phyloP scores from a whole-genome alignment of 2,888 invertebrate species.

The Agrilus biguttatus region DNA sequence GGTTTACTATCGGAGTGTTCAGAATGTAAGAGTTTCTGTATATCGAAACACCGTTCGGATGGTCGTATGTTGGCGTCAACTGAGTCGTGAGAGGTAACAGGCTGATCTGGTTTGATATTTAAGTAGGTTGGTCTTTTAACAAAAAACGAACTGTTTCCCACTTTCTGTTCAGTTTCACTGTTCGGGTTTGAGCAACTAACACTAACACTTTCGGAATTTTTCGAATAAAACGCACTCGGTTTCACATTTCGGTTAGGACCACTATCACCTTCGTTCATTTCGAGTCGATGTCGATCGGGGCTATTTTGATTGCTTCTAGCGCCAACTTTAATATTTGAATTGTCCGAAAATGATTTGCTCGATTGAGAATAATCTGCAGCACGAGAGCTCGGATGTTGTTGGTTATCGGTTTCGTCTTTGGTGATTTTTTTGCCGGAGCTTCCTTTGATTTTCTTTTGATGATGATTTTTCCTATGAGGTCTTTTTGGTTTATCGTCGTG shows the following conservation, averaged over 20 bases:
- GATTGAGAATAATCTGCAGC: too few relatives aligned
- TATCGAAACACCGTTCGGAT: constrained; percentile 25
- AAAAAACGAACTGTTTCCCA: constrained; percentile 12
- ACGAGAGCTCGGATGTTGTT: background rate
- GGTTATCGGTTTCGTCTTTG: background rate
- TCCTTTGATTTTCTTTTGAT: too few relatives aligned
- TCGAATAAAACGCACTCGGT: constrained; percentile 11
- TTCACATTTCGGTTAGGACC: constrained; percentile 17
- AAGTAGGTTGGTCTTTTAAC: constrained; percentile 20
- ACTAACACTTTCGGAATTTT: constrained; percentile 9
- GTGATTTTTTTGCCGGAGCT: too few relatives aligned
- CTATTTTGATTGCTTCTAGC: background rate
- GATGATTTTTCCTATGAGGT: too few relatives aligned
- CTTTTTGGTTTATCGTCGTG: too few relatives aligned
- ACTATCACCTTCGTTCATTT: constrained; percentile 22
- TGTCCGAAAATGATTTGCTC: too few relatives aligned
- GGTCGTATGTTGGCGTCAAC: constrained; percentile 15
- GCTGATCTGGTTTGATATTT: constrained; percentile 12
- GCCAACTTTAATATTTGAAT: background rate
- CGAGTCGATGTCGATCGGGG: constrained; percentile 14
- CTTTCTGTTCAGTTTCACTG: background rate
- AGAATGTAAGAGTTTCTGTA: constrained; percentile 23
- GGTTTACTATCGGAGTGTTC: constrained; percentile 22
- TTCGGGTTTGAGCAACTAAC: constrained; percentile 6
- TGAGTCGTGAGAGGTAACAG: background rate